These are phyloP conservation scores for Drosophila diplacantha DNA, from an alignment of 2,888 invertebrate genomes.

Conservation along the genomic window DNA sequence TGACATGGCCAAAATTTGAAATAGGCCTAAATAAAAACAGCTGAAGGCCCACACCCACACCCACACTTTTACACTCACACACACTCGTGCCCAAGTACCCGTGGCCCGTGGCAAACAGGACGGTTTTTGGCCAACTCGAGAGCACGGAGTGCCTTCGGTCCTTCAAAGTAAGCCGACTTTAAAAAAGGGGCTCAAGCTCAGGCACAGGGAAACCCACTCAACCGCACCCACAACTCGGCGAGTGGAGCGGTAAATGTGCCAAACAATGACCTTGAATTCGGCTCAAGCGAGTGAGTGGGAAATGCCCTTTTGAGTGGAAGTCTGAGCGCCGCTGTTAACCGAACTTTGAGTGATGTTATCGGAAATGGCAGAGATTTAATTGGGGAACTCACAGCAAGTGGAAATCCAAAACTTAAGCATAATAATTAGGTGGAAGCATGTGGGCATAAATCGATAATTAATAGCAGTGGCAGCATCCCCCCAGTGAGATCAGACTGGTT, in stretches of 20 bases:
- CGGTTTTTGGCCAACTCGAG: constrained; percentile 15
- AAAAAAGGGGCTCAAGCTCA: constrained; percentile 26
- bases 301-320: constrained; percentile 7
- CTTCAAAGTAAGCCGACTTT: constrained; percentile 14
- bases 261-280: constrained; percentile 63
- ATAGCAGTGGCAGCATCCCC: constrained; percentile 2
- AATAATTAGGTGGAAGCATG: constrained; percentile 19
- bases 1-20: constrained; percentile 58
- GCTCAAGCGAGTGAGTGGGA: constrained; percentile 39
- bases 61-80: not conserved
- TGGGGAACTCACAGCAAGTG: not conserved
- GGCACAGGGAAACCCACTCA: constrained; percentile 49
- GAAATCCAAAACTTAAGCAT: constrained; percentile 17
- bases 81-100: constrained; percentile 8
- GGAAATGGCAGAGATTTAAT: constrained; percentile 1
- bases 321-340: constrained; percentile 24
- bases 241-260: constrained; percentile 63
- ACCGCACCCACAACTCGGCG: constrained; percentile 59
- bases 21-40: constrained; percentile 45
- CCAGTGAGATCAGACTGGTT: constrained; percentile 6
- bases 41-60: constrained; percentile 30
- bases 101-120: constrained; percentile 5
- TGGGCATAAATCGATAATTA: constrained; percentile 29
- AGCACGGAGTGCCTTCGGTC: constrained; percentile 22
- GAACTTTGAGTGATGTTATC: constrained; percentile 1